phyloP scores from a whole-genome alignment of 2,113 vertebrate species.

The Oncorhynchus mykiss region DNA sequence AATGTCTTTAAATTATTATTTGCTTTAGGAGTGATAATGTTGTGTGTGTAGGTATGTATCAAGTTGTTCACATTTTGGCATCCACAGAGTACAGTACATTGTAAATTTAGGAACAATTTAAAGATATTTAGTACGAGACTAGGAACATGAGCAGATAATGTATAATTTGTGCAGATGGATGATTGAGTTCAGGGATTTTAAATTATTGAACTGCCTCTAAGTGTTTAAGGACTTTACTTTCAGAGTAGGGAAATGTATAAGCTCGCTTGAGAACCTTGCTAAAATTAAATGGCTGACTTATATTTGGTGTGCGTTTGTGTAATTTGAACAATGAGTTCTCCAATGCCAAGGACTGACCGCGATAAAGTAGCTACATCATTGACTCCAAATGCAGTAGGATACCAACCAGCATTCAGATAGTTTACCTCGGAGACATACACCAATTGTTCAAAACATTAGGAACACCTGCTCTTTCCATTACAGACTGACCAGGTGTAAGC shows the following conservation, averaged over 20 bases:
- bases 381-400: too few species aligned
- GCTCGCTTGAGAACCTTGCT: neutral
- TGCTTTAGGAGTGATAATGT: conserved; percentile 19
- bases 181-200: conserved; percentile 10
- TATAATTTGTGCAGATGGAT: conserved; percentile 4
- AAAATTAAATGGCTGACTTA: conserved; percentile 40
- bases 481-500: too few species aligned
- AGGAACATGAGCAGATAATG: neutral
- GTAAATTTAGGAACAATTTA: neutral
- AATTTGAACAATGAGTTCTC: too few species aligned
- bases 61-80: conserved; percentile 12
- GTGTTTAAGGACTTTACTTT: neutral
- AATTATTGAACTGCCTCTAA: conserved; percentile 10
- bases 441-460: too few species aligned
- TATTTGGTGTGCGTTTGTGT: too few species aligned
- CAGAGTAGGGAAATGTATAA: conserved; percentile 17
- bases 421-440: too few species aligned
- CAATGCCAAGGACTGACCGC: too few species aligned
- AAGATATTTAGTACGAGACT: neutral
- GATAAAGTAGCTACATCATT: too few species aligned
- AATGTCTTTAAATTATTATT: conserved; percentile 38
- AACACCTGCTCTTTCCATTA: too few species aligned
- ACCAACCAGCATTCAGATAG: too few species aligned
- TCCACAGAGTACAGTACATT: conserved; percentile 14
- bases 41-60: conserved; percentile 12